phyloP scores from a whole-genome alignment of 2,797 vertebrate species.

The Hippoglossus hippoglossus region DNA sequence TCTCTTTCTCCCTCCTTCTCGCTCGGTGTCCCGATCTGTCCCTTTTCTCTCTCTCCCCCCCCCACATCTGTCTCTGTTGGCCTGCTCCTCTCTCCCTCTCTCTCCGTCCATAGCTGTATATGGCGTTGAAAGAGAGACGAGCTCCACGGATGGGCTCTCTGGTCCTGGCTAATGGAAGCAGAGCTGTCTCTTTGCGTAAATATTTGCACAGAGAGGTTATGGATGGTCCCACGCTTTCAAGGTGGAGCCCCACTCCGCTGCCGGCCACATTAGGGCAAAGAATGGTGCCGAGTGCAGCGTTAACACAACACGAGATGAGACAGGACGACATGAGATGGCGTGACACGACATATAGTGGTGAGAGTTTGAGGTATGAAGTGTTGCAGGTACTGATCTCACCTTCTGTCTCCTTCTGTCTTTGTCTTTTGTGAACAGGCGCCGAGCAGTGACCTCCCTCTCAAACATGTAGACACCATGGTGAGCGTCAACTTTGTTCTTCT shows the following conservation, averaged over 20 bases:
- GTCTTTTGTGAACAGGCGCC: slow-evolving; percentile 81
- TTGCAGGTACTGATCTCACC: slow-evolving; percentile 28
- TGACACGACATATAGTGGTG: neutral
- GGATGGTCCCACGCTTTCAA: slow-evolving; percentile 72
- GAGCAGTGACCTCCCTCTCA: slow-evolving; percentile 85
- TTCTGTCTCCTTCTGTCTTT: slow-evolving; percentile 35
- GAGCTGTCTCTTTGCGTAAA: slow-evolving; percentile 81
- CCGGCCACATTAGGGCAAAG: slow-evolving; percentile 77
- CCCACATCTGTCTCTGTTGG: neutral
- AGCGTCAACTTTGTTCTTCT: slow-evolving; percentile 67
- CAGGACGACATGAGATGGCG: neutral
- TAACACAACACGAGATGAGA: slow-evolving; percentile 6
- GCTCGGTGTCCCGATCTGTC: neutral
- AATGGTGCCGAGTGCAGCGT: slow-evolving; percentile 46
- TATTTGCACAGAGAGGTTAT: slow-evolving; percentile 83
- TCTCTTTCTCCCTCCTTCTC: neutral
- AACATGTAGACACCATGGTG: slow-evolving; percentile 90
- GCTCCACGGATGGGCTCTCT: slow-evolving; percentile 53
- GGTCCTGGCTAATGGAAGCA: slow-evolving; percentile 73
- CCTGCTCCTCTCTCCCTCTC: slow-evolving; percentile 18
- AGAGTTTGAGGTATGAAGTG: neutral
- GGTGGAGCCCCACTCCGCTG: slow-evolving; percentile 57
- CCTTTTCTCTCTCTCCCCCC: neutral
- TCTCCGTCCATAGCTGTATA: slow-evolving; percentile 79
- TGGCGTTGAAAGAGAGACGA: slow-evolving; percentile 66